Base-by-base conservation (phyloP, 2,113 vertebrate genomes). In the Dolichallabes microphthalmus region DNA sequence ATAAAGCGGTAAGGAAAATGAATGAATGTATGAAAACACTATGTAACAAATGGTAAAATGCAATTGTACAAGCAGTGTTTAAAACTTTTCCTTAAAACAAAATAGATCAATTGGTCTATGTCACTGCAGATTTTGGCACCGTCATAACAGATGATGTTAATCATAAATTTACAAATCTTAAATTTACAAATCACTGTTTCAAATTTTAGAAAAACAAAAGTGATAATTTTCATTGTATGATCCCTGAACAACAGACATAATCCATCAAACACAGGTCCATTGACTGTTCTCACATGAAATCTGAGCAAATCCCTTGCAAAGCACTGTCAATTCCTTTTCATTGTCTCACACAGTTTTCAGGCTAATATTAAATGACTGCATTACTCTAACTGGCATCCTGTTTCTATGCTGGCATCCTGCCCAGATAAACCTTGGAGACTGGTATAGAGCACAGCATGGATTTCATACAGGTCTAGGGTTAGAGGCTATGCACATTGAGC, bases 381-480 rank as follows among this genome's bases (percentile, higher is more conserved):
- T 80, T 85, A 80, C 39, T 58, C 35, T 73, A 68, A 77, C 83
- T 39, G 74, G n/a, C 64, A 66, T 45, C 64, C 64, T 80, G 77
- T 85, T 58, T 80, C 84, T 45, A 14, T 3, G 11, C 86, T 85
- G 86, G 86, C 82, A 73, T 64, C 39, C 14, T 64, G 73, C 80
- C 80, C 73, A 73, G 80, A 66, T 82, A 73, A 73, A 52, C 87
- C 64, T 82, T 25, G 10, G 63, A 85, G 79, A 53, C 83, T 60
- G 73, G 60, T 50, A 55, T 19, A 30, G 45, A 85, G 76, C 87
- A 53, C 80, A 88, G 81, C 60, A 2, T 78, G 81, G 75, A 58
- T 76, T 78, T 80, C 25, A 50, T 75, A 80, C 78, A 75, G 83
- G 77, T 80, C 87, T 58, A 66, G 69, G 76, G 87, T 81, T 81